phyloP scores from a whole-genome alignment of 2,113 vertebrate genomes.

The Sminthopsis crassicaudata region DNA sequence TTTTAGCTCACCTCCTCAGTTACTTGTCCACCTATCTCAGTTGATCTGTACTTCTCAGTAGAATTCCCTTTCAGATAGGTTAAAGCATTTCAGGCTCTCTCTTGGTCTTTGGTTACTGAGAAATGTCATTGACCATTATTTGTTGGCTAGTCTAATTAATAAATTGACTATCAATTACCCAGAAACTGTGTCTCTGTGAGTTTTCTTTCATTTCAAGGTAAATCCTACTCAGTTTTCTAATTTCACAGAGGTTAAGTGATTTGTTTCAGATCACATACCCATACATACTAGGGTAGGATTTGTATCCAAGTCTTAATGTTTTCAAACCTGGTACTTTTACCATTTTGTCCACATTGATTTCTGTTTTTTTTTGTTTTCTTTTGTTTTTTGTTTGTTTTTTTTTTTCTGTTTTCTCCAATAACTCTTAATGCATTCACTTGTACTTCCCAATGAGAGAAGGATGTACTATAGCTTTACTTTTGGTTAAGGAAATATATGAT shows the following conservation, averaged over 20 bases:
- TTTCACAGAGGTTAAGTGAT: neutral
- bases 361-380: neutral
- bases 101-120: too few relatives aligned
- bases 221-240: neutral
- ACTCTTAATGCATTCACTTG: neutral
- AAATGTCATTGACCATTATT: too few relatives aligned
- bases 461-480: neutral
- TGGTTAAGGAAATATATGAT: neutral
- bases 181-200: too few relatives aligned
- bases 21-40: too few relatives aligned
- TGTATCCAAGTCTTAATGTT: neutral
- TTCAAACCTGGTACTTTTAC: neutral
- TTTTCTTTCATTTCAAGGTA: neutral
- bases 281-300: neutral
- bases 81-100: too few relatives aligned
- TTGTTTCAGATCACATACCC: neutral
- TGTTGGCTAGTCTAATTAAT: too few relatives aligned
- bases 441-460: neutral
- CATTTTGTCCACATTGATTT: neutral
- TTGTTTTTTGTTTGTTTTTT: conserved; percentile 48
- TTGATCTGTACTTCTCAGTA: too few relatives aligned
- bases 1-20: too few relatives aligned
- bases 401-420: conserved; percentile 10
- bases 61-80: too few relatives aligned
- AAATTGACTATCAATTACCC: too few relatives aligned